Percentiles rank a stretch among this genome's conserved stretches.
phyloP scores from a whole-genome alignment of 2,888 invertebrate species.

The Carcina quercana region DNA sequence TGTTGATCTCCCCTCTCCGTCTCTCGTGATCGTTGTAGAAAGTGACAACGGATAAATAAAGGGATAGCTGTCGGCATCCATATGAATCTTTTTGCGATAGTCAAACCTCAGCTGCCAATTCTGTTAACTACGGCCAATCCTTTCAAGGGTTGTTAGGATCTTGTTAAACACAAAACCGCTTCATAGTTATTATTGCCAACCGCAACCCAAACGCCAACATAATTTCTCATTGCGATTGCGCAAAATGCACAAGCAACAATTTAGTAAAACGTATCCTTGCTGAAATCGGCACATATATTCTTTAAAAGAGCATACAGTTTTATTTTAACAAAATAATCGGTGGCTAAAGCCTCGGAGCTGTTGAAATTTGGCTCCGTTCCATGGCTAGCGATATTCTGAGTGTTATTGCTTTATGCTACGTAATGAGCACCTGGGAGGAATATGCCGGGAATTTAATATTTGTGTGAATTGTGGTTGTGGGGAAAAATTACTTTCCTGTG shows the following conservation, averaged over 20 bases:
- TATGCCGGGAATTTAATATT: conserved; percentile 14
- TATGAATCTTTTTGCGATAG: no score
- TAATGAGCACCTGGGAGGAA: conserved; percentile 18
- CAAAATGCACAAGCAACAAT: conserved; percentile 1
- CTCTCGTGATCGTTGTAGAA: no score
- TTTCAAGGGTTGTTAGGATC: no score
- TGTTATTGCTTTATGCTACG: conserved; percentile 20
- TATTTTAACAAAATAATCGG: conserved; percentile 5
- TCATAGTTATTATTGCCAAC: no score
- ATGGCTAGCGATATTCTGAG: conserved; percentile 12
- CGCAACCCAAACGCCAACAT: no score
- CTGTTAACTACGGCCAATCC: conserved; percentile 1
- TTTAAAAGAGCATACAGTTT: conserved; percentile 1
- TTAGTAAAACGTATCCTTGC: not conserved
- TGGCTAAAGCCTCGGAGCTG: conserved; percentile 19
- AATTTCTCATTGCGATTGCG: no score
- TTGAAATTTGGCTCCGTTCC: conserved; percentile 41
- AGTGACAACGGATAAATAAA: no score
- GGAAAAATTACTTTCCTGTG: not conserved
- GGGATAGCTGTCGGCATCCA: no score
- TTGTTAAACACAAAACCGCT: no score
- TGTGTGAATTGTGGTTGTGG: conserved; percentile 3
- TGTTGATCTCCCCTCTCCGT: no score
- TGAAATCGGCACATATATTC: conserved; percentile 1
- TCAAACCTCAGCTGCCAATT: no score